These are phyloP conservation scores for Pelochelys cantorii DNA, from an alignment of 2,797 vertebrate species.

Conservation along the genomic window DNA sequence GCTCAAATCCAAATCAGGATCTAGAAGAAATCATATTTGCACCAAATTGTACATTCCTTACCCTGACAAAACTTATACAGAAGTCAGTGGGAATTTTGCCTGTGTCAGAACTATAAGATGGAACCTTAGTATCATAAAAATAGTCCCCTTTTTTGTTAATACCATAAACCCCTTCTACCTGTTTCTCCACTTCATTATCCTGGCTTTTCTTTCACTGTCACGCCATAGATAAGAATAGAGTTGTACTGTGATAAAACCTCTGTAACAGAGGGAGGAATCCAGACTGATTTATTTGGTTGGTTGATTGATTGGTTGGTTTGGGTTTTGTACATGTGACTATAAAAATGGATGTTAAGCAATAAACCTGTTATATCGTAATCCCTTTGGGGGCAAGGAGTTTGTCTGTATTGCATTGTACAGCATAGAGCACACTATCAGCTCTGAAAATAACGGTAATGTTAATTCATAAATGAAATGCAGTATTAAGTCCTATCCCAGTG, in stretches of 20 bases:
- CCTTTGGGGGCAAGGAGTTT: fast-evolving
- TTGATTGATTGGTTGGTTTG: background rate
- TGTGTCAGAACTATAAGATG: background rate
- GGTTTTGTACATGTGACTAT: background rate
- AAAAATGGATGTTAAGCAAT: background rate
- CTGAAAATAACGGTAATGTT: background rate
- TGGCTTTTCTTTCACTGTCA: background rate
- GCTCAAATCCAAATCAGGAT: background rate
- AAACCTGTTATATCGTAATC: background rate
- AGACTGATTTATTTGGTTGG: background rate
- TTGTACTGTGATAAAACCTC: background rate
- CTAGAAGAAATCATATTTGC: background rate
- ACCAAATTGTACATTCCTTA: background rate
- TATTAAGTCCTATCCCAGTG: background rate
- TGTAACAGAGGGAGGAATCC: background rate
- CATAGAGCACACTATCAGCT: background rate
- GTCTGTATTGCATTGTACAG: background rate
- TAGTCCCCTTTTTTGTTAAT: background rate
- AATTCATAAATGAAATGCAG: background rate
- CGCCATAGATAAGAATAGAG: background rate
- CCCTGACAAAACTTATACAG: background rate
- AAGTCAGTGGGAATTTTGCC: background rate
- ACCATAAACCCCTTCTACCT: background rate
- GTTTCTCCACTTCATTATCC: background rate
- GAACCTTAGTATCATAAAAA: background rate